Conservation (phyloP, 2,113 vertebrate genomes). For the Zosterops borbonicus region DNA sequence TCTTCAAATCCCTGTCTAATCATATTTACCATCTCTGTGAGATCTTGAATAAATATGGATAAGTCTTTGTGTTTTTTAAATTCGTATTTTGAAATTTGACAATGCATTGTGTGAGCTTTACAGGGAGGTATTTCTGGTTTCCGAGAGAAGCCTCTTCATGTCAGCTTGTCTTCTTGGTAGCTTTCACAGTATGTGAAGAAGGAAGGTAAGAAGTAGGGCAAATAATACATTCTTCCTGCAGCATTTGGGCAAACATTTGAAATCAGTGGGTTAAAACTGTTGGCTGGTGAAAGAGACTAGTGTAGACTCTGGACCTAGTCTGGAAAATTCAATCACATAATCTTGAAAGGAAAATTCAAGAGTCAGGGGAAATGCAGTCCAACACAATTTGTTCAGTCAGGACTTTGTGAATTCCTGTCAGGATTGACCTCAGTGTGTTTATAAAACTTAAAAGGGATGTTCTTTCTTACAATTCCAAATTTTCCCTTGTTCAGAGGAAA, state of each 20-base stretch:
- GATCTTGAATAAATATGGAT: constrained; percentile 16
- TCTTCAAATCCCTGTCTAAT: background rate
- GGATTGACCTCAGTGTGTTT: background rate
- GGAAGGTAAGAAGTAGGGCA: background rate
- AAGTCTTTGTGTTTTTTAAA: constrained; percentile 35
- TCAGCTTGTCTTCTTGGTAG: background rate
- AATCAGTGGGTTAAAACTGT: background rate
- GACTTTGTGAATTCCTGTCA: constrained; percentile 22
- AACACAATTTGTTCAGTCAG: background rate
- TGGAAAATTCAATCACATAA: background rate
- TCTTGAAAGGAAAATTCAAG: constrained; percentile 7
- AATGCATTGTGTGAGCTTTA: background rate
- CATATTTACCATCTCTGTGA: background rate
- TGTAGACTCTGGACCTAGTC: background rate
- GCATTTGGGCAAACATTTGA: background rate
- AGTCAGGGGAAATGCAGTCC: background rate
- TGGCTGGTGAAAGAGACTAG: background rate
- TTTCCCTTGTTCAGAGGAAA: background rate
- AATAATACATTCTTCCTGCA: background rate
- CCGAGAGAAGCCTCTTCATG: background rate
- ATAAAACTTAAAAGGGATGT: background rate
- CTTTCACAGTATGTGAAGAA: background rate
- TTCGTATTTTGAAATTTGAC: constrained; percentile 30
- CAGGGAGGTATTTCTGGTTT: background rate
- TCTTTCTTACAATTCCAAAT: background rate